Percentiles rank a stretch among this genome's conserved stretches.
These are phyloP conservation scores for Yasuhikotakia modesta DNA, from an alignment of 2,797 vertebrate genomes.

Conservation along the genomic window DNA sequence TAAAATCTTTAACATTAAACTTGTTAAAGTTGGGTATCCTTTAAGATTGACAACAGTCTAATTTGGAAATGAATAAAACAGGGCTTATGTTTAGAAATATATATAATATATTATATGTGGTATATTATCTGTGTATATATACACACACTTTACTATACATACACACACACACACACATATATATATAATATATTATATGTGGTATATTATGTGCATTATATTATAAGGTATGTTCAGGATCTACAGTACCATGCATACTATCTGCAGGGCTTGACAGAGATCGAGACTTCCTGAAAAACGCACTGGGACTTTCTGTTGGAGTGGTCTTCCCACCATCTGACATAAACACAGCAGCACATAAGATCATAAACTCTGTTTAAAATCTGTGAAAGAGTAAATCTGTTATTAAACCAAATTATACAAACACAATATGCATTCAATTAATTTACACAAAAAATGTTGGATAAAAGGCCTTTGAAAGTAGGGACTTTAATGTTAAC, in stretches of 20 bases:
- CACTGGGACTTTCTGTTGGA: conserved; percentile 49
- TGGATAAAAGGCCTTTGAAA: not conserved
- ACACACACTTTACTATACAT: too few relatives aligned
- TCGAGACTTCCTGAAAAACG: conserved; percentile 65
- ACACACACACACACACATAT: too few relatives aligned
- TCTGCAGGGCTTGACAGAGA: conserved; percentile 68
- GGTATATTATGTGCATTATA: too few relatives aligned
- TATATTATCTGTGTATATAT: too few relatives aligned
- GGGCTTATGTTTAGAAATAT: too few relatives aligned
- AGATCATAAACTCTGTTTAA: not conserved
- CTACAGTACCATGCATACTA: conserved; percentile 60
- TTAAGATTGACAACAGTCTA: too few relatives aligned
- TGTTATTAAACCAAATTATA: not conserved
- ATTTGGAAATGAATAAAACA: too few relatives aligned
- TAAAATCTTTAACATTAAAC: not conserved
- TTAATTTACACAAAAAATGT: too few relatives aligned
- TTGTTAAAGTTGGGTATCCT: too few relatives aligned
- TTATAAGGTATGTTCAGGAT: not conserved
- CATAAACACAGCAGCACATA: not conserved
- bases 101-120: too few relatives aligned
- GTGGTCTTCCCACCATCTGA: conserved; percentile 54
- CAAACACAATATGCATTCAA: not conserved
- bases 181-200: too few relatives aligned
- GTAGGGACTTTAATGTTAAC: too few relatives aligned
- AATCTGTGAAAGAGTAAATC: not conserved